A percentile compares a stretch with the other conserved stretches of the same genome.
These are phyloP conservation scores for Centropristis striata DNA, from an alignment of 2,113 vertebrate genomes.

Conservation along the genomic window DNA sequence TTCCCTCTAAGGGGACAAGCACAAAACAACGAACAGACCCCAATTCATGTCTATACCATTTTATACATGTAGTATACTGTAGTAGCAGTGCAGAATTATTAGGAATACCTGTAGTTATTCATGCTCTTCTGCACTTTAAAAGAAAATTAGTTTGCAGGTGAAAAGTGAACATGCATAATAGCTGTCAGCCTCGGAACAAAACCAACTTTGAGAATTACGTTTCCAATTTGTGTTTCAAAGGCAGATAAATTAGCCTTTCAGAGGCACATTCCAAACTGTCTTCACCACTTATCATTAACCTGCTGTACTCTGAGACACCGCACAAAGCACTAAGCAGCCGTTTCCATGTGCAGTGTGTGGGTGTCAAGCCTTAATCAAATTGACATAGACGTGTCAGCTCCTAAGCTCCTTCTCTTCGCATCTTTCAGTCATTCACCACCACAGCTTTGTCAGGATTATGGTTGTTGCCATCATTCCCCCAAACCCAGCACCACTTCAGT, in stretches of 20 bases:
- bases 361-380: slow-evolving; percentile 60
- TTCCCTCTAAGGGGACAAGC: background rate
- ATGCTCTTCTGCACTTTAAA: background rate
- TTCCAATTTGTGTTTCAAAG: slow-evolving; percentile 55
- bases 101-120: background rate
- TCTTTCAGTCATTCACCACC: slow-evolving; percentile 65
- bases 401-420: slow-evolving; percentile 66
- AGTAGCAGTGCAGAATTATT: background rate
- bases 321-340: slow-evolving; percentile 48
- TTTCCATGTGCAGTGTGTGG: slow-evolving; percentile 44
- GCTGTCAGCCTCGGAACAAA: slow-evolving; percentile 13
- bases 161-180: slow-evolving; percentile 8
- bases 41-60: background rate
- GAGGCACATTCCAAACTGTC: slow-evolving; percentile 44
- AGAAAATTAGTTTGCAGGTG: background rate
- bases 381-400: slow-evolving; percentile 57
- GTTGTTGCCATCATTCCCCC: slow-evolving; percentile 41
- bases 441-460: slow-evolving; percentile 72
- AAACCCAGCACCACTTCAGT: slow-evolving; percentile 38
- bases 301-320: slow-evolving; percentile 41
- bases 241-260: slow-evolving; percentile 57
- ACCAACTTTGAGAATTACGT: slow-evolving; percentile 43
- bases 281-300: slow-evolving; percentile 69
- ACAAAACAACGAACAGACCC: too few species aligned
- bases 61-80: background rate